Percentiles rank a stretch among this genome's conserved stretches.
phyloP scores from a whole-genome alignment of 2,888 invertebrate genomes.

The Sympetrum striolatum region DNA sequence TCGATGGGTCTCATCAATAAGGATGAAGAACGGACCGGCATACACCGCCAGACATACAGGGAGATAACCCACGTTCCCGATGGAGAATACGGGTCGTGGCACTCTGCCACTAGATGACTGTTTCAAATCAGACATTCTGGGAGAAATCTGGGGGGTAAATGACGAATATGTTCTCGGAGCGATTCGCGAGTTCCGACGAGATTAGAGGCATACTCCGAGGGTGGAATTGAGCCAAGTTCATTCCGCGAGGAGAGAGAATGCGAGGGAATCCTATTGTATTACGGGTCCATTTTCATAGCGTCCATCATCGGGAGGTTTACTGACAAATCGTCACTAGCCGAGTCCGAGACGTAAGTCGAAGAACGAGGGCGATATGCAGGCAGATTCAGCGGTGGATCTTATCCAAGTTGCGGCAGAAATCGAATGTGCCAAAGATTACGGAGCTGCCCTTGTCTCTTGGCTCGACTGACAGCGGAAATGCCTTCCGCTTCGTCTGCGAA shows the following conservation, averaged over 20 bases:
- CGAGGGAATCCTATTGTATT: neutral
- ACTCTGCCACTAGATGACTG: neutral
- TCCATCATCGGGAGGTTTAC: neutral
- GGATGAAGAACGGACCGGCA: neutral
- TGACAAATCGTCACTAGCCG: neutral
- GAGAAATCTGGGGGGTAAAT: neutral
- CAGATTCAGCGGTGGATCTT: neutral
- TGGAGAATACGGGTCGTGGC: neutral
- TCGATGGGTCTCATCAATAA: neutral
- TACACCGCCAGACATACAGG: neutral
- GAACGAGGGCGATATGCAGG: neutral
- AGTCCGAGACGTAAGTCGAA: neutral
- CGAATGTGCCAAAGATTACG: neutral
- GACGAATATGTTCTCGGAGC: neutral
- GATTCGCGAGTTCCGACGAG: slow-evolving; percentile 4
- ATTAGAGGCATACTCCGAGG: neutral
- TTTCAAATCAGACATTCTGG: neutral
- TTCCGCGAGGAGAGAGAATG: neutral
- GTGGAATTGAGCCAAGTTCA: slow-evolving; percentile 3
- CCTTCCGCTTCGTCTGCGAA: neutral
- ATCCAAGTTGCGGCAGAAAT: neutral
- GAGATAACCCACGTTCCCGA: neutral
- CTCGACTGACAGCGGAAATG: neutral
- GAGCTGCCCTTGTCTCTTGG: neutral
- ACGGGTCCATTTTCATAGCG: neutral